phyloP scores from a whole-genome alignment of 2,888 invertebrate genomes.

The Lydus trimaculatus region DNA sequence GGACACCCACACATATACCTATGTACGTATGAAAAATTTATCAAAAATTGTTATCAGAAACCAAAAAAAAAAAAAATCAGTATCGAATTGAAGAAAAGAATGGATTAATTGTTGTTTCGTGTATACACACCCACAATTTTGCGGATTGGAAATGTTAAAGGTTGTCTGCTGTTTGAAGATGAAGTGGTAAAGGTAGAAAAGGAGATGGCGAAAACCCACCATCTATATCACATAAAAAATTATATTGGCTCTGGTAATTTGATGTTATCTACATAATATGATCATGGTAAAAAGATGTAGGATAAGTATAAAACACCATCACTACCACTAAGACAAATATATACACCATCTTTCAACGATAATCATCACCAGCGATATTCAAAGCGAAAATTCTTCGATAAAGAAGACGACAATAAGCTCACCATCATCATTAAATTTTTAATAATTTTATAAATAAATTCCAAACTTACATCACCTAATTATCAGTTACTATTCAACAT shows the following conservation, averaged over 20 bases:
- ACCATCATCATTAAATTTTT: not conserved
- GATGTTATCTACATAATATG: constrained; percentile 50
- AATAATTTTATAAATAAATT: not conserved
- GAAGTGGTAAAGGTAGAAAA: constrained; percentile 21
- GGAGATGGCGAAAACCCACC: constrained; percentile 25
- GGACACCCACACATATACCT: constrained; percentile 6
- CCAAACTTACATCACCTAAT: constrained; percentile 22
- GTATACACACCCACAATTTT: constrained; percentile 29
- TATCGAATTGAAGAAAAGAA: not conserved
- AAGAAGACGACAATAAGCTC: constrained; percentile 14
- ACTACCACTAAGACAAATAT: constrained; percentile 21
- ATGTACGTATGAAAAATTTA: constrained; percentile 3
- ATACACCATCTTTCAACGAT: constrained; percentile 6
- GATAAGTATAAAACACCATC: constrained; percentile 29
- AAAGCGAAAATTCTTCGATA: not conserved
- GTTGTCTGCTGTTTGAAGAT: not conserved
- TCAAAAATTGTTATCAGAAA: not conserved
- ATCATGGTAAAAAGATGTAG: constrained; percentile 29
- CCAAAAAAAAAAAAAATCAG: not conserved
- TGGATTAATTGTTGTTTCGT: not conserved
- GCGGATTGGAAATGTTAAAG: constrained; percentile 1
- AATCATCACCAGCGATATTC: not conserved
- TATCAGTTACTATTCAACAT: not conserved
- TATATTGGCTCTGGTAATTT: constrained; percentile 51
- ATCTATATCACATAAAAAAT: constrained; percentile 43